These are phyloP conservation scores for Drosophila bocki DNA, from an alignment of 1,140 invertebrate genomes.

Conservation along the genomic window DNA sequence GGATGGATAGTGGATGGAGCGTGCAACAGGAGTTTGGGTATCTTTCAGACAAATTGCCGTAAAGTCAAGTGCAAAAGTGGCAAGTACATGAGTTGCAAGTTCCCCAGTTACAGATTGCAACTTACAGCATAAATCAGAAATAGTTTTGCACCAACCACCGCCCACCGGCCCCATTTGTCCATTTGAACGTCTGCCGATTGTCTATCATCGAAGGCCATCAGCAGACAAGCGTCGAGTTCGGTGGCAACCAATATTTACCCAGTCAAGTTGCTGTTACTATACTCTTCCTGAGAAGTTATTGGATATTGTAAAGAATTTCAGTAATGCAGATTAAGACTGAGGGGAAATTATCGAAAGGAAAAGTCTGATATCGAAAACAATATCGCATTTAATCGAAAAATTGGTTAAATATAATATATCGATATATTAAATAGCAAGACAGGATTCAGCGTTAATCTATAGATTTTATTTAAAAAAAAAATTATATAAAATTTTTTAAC, in stretches of 20 bases:
- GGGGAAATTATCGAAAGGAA: background rate
- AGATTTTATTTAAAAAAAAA: too few species aligned
- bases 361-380: background rate
- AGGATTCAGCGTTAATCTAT: too few species aligned
- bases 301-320: background rate
- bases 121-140: slow-evolving; percentile 75
- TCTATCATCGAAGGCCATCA: slow-evolving; percentile 78
- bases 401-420: too few species aligned
- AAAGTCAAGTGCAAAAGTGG: slow-evolving; percentile 70
- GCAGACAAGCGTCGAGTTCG: slow-evolving; percentile 7
- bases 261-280: background rate
- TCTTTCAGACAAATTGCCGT: slow-evolving; percentile 33
- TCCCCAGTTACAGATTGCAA: slow-evolving; percentile 43
- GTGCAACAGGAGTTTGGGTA: slow-evolving; percentile 35
- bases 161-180: slow-evolving; percentile 9
- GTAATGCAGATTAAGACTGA: background rate
- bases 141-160: background rate
- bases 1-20: slow-evolving; percentile 3
- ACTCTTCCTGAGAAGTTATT: background rate
- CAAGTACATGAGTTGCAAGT: slow-evolving; percentile 61
- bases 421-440: too few species aligned
- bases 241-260: slow-evolving; percentile 16
- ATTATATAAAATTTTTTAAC: too few species aligned
- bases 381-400: too few species aligned
- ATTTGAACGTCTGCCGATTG: slow-evolving; percentile 60